Evolutionary conservation across 2,888 invertebrate species (phyloP).

Genomic region (Cyclophora albipunctata): DNA sequence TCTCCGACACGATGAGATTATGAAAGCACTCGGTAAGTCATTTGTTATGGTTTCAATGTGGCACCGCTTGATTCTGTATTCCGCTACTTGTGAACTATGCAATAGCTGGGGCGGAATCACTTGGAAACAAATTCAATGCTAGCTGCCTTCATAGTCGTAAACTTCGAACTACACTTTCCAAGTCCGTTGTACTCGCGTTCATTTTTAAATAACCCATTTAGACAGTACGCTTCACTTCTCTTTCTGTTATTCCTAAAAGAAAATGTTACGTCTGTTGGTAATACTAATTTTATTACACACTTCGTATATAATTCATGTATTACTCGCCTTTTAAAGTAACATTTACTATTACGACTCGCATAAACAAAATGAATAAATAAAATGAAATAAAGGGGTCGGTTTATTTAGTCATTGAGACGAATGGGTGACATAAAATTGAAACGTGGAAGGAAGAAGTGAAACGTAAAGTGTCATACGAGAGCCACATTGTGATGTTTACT

Average conservation of each 20-base stretch:
- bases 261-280: neutral
- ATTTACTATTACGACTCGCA: no score
- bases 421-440: conserved; percentile 8
- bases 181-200: conserved; percentile 44
- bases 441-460: conserved; percentile 10
- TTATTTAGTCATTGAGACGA: neutral
- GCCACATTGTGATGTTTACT: conserved; percentile 19
- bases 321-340: no score
- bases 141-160: conserved; percentile 50
- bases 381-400: no score
- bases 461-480: conserved; percentile 17
- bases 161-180: conserved; percentile 44
- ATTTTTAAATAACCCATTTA: conserved; percentile 61
- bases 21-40: conserved; percentile 26
- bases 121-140: conserved; percentile 53
- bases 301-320: neutral
- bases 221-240: conserved; percentile 29
- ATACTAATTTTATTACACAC: neutral
- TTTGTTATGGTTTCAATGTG: conserved; percentile 35
- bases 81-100: conserved; percentile 49
- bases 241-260: conserved; percentile 18
- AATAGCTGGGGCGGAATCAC: conserved; percentile 43
- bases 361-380: no score
- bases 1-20: conserved; percentile 17
- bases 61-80: conserved; percentile 43